Conservation (phyloP, 1,140 invertebrate genomes). For the Drosophila kepulauana region DNA sequence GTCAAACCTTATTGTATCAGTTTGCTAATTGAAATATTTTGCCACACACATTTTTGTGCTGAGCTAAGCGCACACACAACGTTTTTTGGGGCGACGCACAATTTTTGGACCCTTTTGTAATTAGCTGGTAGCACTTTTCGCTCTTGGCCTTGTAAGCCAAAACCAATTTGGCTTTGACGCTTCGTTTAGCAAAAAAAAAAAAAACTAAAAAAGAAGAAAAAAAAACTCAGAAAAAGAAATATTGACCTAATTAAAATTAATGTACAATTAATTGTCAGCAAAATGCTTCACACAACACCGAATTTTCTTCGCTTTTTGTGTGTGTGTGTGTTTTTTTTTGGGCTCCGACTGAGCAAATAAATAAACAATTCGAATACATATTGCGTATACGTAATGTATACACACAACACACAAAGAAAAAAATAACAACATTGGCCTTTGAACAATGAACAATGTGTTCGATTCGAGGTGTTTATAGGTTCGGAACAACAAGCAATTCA, state of each 20-base stretch:
- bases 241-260: constrained; percentile 74
- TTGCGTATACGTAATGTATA: constrained; percentile 15
- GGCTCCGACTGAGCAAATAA: constrained; percentile 37
- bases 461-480: constrained; percentile 57
- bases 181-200: neutral
- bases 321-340: neutral
- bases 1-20: constrained; percentile 5
- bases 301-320: neutral
- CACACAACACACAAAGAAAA: constrained; percentile 29
- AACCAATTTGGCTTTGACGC: neutral
- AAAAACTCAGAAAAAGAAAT: constrained; percentile 25
- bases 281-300: constrained; percentile 28
- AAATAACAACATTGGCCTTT: constrained; percentile 55
- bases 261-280: constrained; percentile 74
- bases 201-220: constrained; percentile 3
- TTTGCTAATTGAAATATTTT: constrained; percentile 57
- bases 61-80: constrained; percentile 39
- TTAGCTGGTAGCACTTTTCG: constrained; percentile 37
- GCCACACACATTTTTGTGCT: constrained; percentile 32
- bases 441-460: constrained; percentile 47
- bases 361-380: constrained; percentile 38
- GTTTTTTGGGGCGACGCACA: neutral
- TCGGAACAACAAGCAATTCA: constrained; percentile 12
- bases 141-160: constrained; percentile 2
- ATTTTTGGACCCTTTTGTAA: constrained; percentile 44